Base-by-base conservation (phyloP, 2,797 vertebrate genomes). In the Sorex maritimensis region DNA sequence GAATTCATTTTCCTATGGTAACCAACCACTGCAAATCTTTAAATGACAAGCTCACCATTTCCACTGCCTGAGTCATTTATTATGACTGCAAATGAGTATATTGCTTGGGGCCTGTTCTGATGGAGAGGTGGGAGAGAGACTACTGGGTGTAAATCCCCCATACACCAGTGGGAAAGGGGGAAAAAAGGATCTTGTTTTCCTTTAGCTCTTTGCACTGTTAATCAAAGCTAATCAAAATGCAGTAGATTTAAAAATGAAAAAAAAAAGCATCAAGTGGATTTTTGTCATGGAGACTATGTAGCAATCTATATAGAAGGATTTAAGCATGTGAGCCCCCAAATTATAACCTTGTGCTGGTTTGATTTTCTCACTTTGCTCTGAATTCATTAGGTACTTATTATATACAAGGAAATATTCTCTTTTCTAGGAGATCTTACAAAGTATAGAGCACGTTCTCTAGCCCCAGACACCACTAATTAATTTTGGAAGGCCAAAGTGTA, bases 221-320 rank as follows among this genome's bases (percentile, higher is more conserved):
- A 95, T 96, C 92, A 96, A 95, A 96, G 73, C 82, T 95, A 94
- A 95, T 97, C 93, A 96, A 92, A 96, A 95, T 81, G 26, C 75
- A 92, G 41, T 80, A 30, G n/a, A 90, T 94, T 73, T 49, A 68
- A 96, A 90, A 88, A 44, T 44, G 41, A 44, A 68, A 5, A 77
- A 93, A 93, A 86, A 63, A 67, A 74, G 69, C 26, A 81, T 17
- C 9, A 69, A 80, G 38, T 73, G 81, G n/a, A n/a, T 30, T 49
- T 95, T 81, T 71, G 13, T 71, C 63, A 90, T n/a, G 30, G 30
- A 61, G 72, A 88, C 3, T 71, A 68, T 30, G 7, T 69, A 80
- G 24, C 55, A 94, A 68, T 46, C 74, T 87, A 24, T 55, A 63
- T 14, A 65, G 26, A 81, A 30, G 34, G 30, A 79, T 72, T 67